A percentile compares a stretch with the other conserved stretches of the same genome.
phyloP scores from a whole-genome alignment of 92 coral and sea anemone genomes.

The Pocillopora meandrina region DNA sequence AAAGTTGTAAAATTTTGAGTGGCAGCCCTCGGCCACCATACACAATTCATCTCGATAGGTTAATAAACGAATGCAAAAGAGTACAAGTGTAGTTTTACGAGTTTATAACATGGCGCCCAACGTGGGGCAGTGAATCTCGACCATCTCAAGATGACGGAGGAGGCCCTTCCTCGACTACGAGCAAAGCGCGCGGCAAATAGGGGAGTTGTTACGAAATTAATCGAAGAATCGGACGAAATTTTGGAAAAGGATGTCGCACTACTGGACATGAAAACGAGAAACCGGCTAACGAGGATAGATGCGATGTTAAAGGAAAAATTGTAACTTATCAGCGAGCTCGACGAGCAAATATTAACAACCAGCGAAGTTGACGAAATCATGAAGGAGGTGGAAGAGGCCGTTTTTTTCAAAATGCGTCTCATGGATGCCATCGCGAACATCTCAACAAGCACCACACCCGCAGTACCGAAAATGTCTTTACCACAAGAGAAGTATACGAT shows the following conservation, averaged over 20 bases:
- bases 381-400: slow-evolving; percentile 35
- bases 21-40: too few relatives aligned
- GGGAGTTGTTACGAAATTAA: slow-evolving; percentile 18
- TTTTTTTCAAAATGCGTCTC: slow-evolving; percentile 19
- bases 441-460: slow-evolving; percentile 6
- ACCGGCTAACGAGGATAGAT: slow-evolving; percentile 8
- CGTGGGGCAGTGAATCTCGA: too few relatives aligned
- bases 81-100: too few relatives aligned
- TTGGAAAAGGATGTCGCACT: slow-evolving; percentile 6
- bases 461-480: not conserved
- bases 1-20: too few relatives aligned
- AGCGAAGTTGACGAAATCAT: slow-evolving; percentile 32
- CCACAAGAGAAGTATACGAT: too few relatives aligned
- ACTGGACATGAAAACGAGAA: not conserved
- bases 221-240: slow-evolving; percentile 13
- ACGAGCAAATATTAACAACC: slow-evolving; percentile 15
- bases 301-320: slow-evolving; percentile 5
- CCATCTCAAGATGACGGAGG: not conserved
- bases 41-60: too few relatives aligned
- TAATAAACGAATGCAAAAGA: too few relatives aligned
- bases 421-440: slow-evolving; percentile 27
- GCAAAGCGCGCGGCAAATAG: slow-evolving; percentile 14
- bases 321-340: slow-evolving; percentile 23
- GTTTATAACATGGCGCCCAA: too few relatives aligned
- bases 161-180: not conserved